phyloP scores from a whole-genome alignment of 2,888 invertebrate species.

The Gryllus longicercus region DNA sequence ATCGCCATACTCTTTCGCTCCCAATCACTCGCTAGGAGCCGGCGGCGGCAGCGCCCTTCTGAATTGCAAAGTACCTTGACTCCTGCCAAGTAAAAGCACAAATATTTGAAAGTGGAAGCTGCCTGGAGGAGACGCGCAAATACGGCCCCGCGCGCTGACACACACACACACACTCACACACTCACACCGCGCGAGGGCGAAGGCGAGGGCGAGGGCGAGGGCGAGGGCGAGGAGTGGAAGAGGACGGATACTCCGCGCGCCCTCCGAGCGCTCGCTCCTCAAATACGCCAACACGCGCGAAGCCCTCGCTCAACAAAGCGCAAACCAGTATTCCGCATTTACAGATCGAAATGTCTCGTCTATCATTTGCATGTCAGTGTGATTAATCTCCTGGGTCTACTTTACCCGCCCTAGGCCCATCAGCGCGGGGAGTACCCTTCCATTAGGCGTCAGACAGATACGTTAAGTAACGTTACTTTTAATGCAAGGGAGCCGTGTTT shows the following conservation, averaged over 20 bases:
- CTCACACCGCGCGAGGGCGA: too few species aligned
- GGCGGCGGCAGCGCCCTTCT: constrained; percentile 25
- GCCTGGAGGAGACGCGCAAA: constrained; percentile 5
- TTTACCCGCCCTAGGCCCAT: neutral
- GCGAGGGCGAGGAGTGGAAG: too few species aligned
- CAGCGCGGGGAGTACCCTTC: neutral
- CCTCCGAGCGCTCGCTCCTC: neutral
- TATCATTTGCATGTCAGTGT: constrained; percentile 17
- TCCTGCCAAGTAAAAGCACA: constrained; percentile 36
- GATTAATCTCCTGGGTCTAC: neutral
- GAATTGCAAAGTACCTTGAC: constrained; percentile 35
- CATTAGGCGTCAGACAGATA: neutral
- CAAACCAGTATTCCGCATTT: constrained; percentile 17
- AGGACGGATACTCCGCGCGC: neutral
- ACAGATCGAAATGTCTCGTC: constrained; percentile 2
- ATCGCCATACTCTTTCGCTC: too few species aligned
- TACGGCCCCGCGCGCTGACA: neutral
- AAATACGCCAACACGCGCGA: neutral
- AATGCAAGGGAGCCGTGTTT: neutral
- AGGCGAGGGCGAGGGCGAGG: too few species aligned
- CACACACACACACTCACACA: neutral
- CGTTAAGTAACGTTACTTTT: constrained; percentile 11
- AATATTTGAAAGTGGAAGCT: constrained; percentile 35
- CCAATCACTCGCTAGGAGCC: too few species aligned
- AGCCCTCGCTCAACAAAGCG: neutral